Percentiles rank a stretch among this genome's conserved stretches.
Conservation (phyloP, 2,113 vertebrate species). For the Zingel zingel region DNA sequence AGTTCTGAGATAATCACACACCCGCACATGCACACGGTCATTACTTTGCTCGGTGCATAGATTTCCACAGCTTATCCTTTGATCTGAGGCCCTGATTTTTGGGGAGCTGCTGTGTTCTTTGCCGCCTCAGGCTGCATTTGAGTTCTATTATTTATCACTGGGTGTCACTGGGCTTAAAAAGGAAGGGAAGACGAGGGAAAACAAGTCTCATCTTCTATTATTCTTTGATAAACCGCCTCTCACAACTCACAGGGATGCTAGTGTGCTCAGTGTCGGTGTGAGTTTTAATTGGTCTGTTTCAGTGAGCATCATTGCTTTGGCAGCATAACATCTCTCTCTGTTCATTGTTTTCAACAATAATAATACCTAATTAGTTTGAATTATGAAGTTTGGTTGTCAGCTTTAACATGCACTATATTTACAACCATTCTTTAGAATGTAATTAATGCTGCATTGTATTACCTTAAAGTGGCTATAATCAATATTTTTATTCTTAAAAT, state of each 20-base stretch:
- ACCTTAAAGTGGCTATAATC: not conserved
- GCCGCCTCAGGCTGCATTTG: constrained; percentile 45
- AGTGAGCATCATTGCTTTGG: not conserved
- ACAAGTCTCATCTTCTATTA: constrained; percentile 37
- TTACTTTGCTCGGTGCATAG: constrained; percentile 43
- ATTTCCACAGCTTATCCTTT: constrained; percentile 67
- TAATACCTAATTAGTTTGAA: not conserved
- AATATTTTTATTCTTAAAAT: no score
- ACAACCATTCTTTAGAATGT: not conserved
- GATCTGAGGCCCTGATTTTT: constrained; percentile 65
- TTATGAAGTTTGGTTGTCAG: not conserved
- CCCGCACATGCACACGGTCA: constrained; percentile 31
- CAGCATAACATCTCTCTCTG: not conserved
- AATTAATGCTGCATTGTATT: not conserved
- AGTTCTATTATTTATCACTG: constrained; percentile 73
- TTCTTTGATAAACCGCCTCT: constrained; percentile 42
- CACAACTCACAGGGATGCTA: not conserved
- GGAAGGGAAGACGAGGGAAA: constrained; percentile 27
- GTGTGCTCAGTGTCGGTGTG: not conserved
- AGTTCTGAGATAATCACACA: constrained; percentile 33
- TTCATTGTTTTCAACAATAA: constrained; percentile 8
- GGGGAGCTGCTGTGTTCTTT: constrained; percentile 31
- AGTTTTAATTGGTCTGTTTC: constrained; percentile 39
- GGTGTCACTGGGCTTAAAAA: constrained; percentile 34
- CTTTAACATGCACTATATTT: not conserved